These are phyloP conservation scores for Pseudomyrmex cubaensis DNA, from an alignment of 1,140 invertebrate genomes.

Conservation along the genomic window DNA sequence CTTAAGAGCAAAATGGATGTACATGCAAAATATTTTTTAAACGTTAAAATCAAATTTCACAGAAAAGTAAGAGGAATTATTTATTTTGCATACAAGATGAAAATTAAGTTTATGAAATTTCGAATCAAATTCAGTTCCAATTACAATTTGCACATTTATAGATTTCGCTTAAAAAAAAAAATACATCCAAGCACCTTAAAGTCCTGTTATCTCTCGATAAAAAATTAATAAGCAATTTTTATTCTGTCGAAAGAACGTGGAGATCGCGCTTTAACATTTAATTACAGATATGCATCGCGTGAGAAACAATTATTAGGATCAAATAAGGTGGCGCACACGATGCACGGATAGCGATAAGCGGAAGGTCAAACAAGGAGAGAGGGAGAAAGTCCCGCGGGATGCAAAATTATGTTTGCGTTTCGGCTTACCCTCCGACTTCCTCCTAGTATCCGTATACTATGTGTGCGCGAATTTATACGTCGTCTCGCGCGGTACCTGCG, in stretches of 20 bases:
- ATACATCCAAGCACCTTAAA: too few relatives aligned
- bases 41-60: too few relatives aligned
- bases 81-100: too few relatives aligned
- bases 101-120: too few relatives aligned
- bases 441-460: background rate
- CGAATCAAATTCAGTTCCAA: too few relatives aligned
- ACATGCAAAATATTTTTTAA: too few relatives aligned
- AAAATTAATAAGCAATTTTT: background rate
- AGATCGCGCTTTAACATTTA: background rate
- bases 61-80: too few relatives aligned
- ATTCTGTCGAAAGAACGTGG: background rate
- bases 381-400: slow-evolving; percentile 38
- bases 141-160: too few relatives aligned
- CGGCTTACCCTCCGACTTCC: slow-evolving; percentile 39
- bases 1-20: too few relatives aligned
- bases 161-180: too few relatives aligned
- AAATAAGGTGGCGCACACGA: slow-evolving; percentile 18
- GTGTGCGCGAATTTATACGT: slow-evolving; percentile 47
- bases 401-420: slow-evolving; percentile 43
- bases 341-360: slow-evolving; percentile 23
- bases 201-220: too few relatives aligned
- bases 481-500: slow-evolving; percentile 49
- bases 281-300: slow-evolving; percentile 1
- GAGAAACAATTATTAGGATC: slow-evolving; percentile 48
- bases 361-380: slow-evolving; percentile 26